These are phyloP conservation scores for Rhinolophus ferrumequinum DNA, from an alignment of 2,113 vertebrate species.

Conservation along the genomic window DNA sequence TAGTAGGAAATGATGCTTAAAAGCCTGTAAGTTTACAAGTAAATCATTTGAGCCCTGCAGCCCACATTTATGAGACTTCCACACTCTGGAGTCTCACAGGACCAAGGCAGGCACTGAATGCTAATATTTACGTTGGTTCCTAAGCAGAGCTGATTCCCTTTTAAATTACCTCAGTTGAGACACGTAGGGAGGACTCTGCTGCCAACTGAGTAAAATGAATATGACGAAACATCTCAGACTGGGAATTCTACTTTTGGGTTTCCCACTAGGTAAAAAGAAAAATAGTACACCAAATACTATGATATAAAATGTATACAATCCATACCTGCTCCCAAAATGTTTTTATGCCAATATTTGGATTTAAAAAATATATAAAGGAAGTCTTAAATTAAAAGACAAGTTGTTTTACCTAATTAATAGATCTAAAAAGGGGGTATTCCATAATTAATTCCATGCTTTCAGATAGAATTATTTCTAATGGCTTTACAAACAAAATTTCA, in stretches of 20 bases:
- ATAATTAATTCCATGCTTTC: conserved; percentile 13
- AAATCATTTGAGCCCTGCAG: background rate
- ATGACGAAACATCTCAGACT: background rate
- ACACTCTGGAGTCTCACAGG: background rate
- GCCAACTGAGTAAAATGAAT: conserved; percentile 46
- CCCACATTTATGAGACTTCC: background rate
- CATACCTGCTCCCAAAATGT: background rate
- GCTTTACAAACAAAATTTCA: conserved; percentile 22
- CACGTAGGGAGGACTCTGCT: conserved; percentile 21
- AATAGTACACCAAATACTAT: background rate
- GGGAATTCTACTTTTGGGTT: background rate
- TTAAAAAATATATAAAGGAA: background rate
- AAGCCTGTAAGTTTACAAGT: background rate
- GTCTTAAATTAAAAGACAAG: background rate
- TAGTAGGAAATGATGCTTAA: conserved; percentile 33
- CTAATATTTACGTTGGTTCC: background rate
- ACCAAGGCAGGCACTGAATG: conserved; percentile 46
- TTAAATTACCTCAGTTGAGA: conserved; percentile 59
- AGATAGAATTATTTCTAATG: background rate
- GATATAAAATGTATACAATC: background rate
- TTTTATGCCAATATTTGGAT: background rate
- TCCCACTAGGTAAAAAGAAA: background rate
- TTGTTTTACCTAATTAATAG: background rate
- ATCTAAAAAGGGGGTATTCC: background rate
- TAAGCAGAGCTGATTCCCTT: background rate